Evolutionary conservation across 2,797 vertebrate genomes (phyloP).

Genomic region (Pampus argenteus): DNA sequence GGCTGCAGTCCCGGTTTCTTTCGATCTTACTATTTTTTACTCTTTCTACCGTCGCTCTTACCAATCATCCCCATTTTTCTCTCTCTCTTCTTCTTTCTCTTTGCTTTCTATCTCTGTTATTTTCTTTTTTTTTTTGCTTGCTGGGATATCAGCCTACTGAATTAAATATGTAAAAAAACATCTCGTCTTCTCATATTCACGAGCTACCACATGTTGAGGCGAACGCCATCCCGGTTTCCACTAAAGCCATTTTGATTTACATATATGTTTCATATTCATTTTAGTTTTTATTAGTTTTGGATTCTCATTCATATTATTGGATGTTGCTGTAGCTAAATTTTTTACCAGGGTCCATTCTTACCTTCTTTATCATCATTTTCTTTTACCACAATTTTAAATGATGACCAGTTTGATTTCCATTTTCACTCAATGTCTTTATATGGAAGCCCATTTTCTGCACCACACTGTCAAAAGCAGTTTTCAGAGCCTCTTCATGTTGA

Average conservation of each 20-base stretch:
- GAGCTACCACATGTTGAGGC: slow-evolving; percentile 24
- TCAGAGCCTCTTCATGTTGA: too few species aligned
- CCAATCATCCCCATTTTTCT: slow-evolving; percentile 22
- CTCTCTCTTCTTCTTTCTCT: slow-evolving; percentile 37
- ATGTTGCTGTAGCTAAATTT: too few species aligned
- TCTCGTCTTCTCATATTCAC: background rate
- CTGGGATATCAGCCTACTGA: slow-evolving; percentile 9
- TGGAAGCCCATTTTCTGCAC: background rate
- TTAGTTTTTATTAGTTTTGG: slow-evolving; percentile 27
- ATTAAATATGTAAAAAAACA: slow-evolving; percentile 23
- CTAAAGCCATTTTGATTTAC: slow-evolving; percentile 14
- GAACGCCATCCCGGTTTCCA: slow-evolving; percentile 33
- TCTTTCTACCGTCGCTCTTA: slow-evolving; percentile 35
- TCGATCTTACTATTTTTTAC: slow-evolving; percentile 60
- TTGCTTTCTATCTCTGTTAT: background rate
- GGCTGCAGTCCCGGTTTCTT: slow-evolving; percentile 70
- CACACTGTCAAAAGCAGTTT: background rate
- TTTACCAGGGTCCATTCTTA: background rate
- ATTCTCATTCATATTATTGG: slow-evolving; percentile 28
- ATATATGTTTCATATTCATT: slow-evolving; percentile 14
- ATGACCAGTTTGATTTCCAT: slow-evolving; percentile 40
- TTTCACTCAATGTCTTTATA: background rate
- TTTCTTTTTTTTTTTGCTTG: slow-evolving; percentile 10
- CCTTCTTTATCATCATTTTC: background rate
- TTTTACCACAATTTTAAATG: slow-evolving; percentile 20